Conservation (phyloP, 2,888 invertebrate genomes). For the Melieria crassipennis region DNA sequence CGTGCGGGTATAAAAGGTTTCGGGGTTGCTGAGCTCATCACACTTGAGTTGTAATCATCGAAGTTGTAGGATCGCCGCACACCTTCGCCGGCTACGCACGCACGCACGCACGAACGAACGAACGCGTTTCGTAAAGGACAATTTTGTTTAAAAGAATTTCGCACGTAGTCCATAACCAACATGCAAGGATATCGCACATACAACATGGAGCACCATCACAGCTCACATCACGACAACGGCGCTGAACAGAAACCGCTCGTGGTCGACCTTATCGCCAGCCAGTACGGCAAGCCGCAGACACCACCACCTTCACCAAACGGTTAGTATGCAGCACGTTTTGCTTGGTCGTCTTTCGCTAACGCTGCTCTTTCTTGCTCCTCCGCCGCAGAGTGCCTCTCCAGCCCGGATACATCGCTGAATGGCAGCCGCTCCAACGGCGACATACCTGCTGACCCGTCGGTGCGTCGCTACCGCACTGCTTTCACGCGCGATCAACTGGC, state of each 20-base stretch:
- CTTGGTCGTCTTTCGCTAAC: not conserved
- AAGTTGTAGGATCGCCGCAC: not conserved
- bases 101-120: not conserved
- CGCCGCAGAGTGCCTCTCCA: slow-evolving; percentile 66
- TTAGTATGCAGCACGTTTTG: slow-evolving; percentile 49
- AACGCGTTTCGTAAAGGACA: not conserved
- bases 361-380: slow-evolving; percentile 1
- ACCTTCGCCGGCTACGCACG: not conserved
- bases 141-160: not conserved
- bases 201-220: slow-evolving; percentile 58
- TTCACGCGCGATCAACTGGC: slow-evolving; percentile 95
- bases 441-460: slow-evolving; percentile 72
- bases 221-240: slow-evolving; percentile 46
- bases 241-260: slow-evolving; percentile 68
- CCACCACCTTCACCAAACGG: slow-evolving; percentile 70
- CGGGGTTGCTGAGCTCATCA: not conserved
- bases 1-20: slow-evolving; percentile 11
- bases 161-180: not conserved
- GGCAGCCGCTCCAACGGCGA: slow-evolving; percentile 56
- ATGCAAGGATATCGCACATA: slow-evolving; percentile 67
- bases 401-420: slow-evolving; percentile 63
- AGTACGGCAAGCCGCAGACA: slow-evolving; percentile 67
- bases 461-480: slow-evolving; percentile 93
- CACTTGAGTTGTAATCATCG: no score
- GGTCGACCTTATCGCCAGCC: slow-evolving; percentile 71